These are phyloP conservation scores for Chascanopsetta lugubris DNA, from an alignment of 2,113 vertebrate species.

Conservation along the genomic window DNA sequence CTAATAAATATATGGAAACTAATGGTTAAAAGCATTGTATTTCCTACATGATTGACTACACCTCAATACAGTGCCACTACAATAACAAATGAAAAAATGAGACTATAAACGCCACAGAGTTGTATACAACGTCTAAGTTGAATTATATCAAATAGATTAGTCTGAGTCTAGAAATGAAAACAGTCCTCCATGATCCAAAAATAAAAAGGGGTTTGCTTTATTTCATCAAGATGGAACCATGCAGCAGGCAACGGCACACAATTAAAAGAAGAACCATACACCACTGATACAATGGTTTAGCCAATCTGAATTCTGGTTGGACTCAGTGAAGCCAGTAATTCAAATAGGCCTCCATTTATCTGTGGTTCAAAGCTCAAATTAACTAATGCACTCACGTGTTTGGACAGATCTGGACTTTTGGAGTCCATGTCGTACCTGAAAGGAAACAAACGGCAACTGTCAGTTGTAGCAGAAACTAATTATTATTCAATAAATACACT, in stretches of 20 bases:
- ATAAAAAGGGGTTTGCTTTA: constrained; percentile 63
- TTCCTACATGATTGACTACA: constrained; percentile 23
- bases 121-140: background rate
- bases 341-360: constrained; percentile 38
- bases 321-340: constrained; percentile 11
- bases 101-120: background rate
- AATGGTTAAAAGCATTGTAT: constrained; percentile 61
- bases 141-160: constrained; percentile 9
- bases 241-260: constrained; percentile 40
- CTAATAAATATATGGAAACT: constrained; percentile 47
- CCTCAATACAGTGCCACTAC: constrained; percentile 9
- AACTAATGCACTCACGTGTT: constrained; percentile 87
- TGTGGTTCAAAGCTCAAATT: constrained; percentile 24
- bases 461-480: background rate
- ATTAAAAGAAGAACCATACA: constrained; percentile 14
- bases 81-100: background rate
- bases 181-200: constrained; percentile 26
- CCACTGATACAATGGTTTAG: constrained; percentile 32
- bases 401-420: constrained; percentile 94
- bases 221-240: constrained; percentile 52
- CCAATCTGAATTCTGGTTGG: constrained; percentile 4
- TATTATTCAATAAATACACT: background rate
- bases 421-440: constrained; percentile 95
- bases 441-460: constrained; percentile 27
- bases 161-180: constrained; percentile 1